Conservation (phyloP, 1,140 invertebrate genomes). For the Procambarus virginalis region DNA sequence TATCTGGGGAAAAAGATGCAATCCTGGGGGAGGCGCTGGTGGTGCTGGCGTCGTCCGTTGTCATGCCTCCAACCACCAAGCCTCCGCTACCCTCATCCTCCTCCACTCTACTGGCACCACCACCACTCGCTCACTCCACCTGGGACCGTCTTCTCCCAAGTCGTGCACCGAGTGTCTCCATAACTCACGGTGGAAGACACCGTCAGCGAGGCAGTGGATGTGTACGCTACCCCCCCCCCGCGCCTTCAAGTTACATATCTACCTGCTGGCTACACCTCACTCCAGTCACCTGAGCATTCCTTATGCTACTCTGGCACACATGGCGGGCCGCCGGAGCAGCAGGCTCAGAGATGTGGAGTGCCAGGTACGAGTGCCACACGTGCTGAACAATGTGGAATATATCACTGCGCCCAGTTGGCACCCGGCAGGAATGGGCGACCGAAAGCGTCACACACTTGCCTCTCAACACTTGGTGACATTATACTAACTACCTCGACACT, state of each 20-base stretch:
- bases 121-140: background rate
- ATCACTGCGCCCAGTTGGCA: background rate
- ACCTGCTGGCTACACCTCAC: background rate
- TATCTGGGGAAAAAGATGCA: background rate
- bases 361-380: background rate
- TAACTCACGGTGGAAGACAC: background rate
- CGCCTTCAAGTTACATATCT: background rate
- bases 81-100: background rate
- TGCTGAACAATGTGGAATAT: background rate
- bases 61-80: background rate
- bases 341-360: background rate
- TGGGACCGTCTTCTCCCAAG: background rate
- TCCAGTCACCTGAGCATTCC: background rate
- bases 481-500: background rate
- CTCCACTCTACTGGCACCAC: background rate
- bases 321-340: background rate
- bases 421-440: background rate
- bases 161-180: background rate
- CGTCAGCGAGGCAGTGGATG: background rate
- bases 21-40: conserved; percentile 9
- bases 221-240: background rate
- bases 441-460: background rate
- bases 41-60: background rate
- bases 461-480: background rate
- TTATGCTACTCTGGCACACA: background rate